Conservation (phyloP, 2,113 vertebrate genomes). For the Gobius niger region DNA sequence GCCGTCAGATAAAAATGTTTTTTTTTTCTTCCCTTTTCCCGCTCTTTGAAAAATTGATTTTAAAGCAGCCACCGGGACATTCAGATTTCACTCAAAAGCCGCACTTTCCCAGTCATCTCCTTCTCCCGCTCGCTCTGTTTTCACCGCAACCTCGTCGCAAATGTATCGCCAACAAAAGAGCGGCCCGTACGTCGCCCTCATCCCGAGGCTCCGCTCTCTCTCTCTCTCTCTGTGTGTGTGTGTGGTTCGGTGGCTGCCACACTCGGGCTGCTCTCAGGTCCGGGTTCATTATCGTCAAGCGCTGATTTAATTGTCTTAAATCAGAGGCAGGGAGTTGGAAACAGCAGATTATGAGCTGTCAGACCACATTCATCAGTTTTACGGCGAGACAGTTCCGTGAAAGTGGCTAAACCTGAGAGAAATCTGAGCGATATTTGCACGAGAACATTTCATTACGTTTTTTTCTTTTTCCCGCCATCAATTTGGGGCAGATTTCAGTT, state of each 20-base stretch:
- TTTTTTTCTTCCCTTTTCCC: no score
- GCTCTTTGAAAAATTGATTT: constrained; percentile 56
- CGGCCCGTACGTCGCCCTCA: background rate
- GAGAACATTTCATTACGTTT: background rate
- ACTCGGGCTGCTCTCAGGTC: constrained; percentile 57
- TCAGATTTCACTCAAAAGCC: constrained; percentile 51
- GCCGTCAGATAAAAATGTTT: constrained; percentile 52
- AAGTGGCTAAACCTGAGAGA: constrained; percentile 4
- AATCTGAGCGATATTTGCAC: background rate
- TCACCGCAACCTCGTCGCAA: constrained; percentile 21
- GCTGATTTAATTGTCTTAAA: constrained; percentile 74
- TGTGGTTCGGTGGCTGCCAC: constrained; percentile 14
- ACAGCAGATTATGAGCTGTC: constrained; percentile 73
- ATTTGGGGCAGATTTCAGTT: background rate
- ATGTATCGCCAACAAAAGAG: constrained; percentile 5
- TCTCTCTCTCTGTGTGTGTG: background rate
- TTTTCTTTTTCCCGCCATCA: background rate
- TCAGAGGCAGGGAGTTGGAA: constrained; percentile 61
- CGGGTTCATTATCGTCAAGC: constrained; percentile 70
- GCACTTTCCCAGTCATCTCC: constrained; percentile 13
- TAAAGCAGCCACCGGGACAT: constrained; percentile 30
- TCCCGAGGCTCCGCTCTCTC: background rate
- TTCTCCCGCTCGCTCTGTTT: background rate
- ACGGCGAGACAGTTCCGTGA: constrained; percentile 16
- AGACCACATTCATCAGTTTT: constrained; percentile 64